Percentiles rank a stretch among this genome's conserved stretches.
Evolutionary conservation across 2,113 vertebrate species (phyloP).

Genomic region (Leptobrachium ailaonicum): DNA sequence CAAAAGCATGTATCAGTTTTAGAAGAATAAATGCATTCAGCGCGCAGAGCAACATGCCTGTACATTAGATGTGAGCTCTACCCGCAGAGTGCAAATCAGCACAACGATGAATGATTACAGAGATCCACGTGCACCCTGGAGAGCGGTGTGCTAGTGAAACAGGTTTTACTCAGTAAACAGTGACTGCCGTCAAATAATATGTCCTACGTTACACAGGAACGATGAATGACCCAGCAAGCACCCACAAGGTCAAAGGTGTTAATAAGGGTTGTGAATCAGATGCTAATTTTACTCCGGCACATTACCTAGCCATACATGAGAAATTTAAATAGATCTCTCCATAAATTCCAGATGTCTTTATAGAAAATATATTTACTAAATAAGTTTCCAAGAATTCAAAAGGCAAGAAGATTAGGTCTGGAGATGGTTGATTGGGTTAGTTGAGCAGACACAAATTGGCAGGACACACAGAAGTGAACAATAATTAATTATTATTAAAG

Average conservation of each 20-base stretch:
- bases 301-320: no score
- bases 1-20: conserved; percentile 5
- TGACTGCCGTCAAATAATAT: conserved; percentile 33
- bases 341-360: no score
- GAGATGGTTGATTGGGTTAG: no score
- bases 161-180: conserved; percentile 18
- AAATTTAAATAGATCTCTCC: no score
- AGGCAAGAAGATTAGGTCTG: no score
- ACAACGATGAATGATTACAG: conserved; percentile 23
- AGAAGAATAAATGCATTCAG: conserved; percentile 3
- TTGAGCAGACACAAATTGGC: no score
- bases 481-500: no score
- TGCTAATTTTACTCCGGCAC: background rate
- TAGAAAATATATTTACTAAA: no score
- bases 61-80: conserved; percentile 3
- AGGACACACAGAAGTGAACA: no score
- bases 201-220: background rate
- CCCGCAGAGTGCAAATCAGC: conserved; percentile 5
- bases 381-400: no score
- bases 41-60: background rate
- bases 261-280: conserved; percentile 1
- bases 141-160: conserved; percentile 10
- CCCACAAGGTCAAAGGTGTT: conserved; percentile 1
- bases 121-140: background rate
- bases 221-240: conserved; percentile 11